Evolutionary conservation across 2,888 invertebrate genomes (phyloP).

Genomic region (Saturnia pavonia): DNA sequence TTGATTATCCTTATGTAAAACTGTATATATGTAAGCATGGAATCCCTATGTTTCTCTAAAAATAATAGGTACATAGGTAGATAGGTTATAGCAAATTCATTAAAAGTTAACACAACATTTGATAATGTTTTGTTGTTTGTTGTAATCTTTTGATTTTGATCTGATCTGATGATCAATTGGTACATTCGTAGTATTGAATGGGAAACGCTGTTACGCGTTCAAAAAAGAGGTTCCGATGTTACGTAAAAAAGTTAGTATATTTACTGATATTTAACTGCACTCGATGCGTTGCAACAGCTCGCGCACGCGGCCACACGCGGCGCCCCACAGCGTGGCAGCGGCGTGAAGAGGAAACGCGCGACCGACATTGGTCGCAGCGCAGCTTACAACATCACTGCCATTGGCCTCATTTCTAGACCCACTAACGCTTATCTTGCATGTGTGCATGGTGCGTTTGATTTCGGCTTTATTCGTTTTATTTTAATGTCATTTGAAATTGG

Average conservation of each 20-base stretch:
- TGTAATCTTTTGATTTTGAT: too few relatives aligned
- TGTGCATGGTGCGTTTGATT: slow-evolving; percentile 36
- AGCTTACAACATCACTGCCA: slow-evolving; percentile 74
- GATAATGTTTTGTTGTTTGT: too few relatives aligned
- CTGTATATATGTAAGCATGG: too few relatives aligned
- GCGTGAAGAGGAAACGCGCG: slow-evolving; percentile 22
- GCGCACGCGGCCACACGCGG: neutral
- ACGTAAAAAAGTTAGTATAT: neutral
- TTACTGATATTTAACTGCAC: neutral
- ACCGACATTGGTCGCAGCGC: slow-evolving; percentile 64
- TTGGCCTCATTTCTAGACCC: slow-evolving; percentile 74
- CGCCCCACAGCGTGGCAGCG: slow-evolving; percentile 14
- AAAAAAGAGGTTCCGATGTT: neutral
- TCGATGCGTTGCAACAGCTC: slow-evolving; percentile 7
- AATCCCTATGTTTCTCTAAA: neutral
- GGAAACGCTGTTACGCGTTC: neutral
- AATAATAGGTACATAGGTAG: too few relatives aligned
- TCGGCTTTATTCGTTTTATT: slow-evolving; percentile 20
- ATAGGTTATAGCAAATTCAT: neutral
- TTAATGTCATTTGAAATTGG: slow-evolving; percentile 13
- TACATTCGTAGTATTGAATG: slow-evolving; percentile 1
- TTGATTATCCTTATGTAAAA: neutral
- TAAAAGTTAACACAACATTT: neutral
- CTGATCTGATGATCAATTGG: too few relatives aligned
- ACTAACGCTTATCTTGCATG: slow-evolving; percentile 71